A percentile compares a stretch with the other conserved stretches of the same genome.
phyloP scores from a whole-genome alignment of 1,140 invertebrate species.

The Drosophila jambulina region DNA sequence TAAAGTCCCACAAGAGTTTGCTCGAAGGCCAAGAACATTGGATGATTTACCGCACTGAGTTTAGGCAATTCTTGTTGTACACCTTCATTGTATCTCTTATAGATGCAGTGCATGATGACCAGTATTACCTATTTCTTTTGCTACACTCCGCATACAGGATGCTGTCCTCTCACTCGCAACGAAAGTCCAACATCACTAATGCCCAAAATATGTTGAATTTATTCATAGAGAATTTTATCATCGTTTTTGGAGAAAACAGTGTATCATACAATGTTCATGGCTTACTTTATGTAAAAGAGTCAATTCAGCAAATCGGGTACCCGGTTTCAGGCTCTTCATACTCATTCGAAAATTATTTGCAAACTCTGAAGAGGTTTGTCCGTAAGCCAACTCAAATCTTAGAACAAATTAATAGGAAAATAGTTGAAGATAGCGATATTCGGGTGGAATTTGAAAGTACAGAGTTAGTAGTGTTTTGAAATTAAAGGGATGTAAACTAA shows the following conservation, averaged over 20 bases:
- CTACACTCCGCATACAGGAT: background rate
- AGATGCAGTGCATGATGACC: no score
- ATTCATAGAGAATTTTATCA: background rate
- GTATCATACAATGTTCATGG: background rate
- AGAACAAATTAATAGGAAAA: background rate
- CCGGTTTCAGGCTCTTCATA: no score
- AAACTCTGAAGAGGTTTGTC: conserved; percentile 3
- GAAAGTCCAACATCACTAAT: background rate
- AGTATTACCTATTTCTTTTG: background rate
- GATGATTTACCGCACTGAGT: no score
- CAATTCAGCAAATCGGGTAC: no score
- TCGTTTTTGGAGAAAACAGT: background rate
- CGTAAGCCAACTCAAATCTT: background rate
- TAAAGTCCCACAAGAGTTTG: no score
- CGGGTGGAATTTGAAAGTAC: no score
- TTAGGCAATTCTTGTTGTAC: no score
- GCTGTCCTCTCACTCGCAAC: background rate
- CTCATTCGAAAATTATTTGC: background rate
- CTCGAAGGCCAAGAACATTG: no score
- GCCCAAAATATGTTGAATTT: background rate
- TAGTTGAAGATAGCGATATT: background rate
- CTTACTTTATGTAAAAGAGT: background rate
- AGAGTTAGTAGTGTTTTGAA: background rate
- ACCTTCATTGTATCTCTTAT: no score
- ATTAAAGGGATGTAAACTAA: background rate